These are phyloP conservation scores for Hemiprocne comata DNA, from an alignment of 2,113 vertebrate genomes.

Conservation along the genomic window DNA sequence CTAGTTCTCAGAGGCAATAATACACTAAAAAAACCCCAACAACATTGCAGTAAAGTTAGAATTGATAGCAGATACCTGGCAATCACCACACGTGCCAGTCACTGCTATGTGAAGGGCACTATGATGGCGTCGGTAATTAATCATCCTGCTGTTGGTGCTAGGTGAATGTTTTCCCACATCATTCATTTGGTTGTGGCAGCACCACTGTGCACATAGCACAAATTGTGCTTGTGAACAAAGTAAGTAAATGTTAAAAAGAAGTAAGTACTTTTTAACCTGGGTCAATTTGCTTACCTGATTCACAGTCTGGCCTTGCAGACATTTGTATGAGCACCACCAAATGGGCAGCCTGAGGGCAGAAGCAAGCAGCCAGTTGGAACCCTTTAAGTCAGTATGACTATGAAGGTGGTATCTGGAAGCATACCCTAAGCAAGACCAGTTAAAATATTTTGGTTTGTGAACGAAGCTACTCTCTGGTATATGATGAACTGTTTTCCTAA, in stretches of 20 bases:
- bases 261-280: background rate
- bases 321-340: background rate
- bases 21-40: rapidly evolving
- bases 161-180: background rate
- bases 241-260: background rate
- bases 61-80: background rate
- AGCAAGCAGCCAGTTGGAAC: background rate
- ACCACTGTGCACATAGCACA: background rate
- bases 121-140: background rate
- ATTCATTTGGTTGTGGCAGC: background rate
- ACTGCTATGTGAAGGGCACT: background rate
- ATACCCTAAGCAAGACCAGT: background rate
- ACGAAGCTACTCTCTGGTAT: background rate
- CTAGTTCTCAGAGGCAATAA: background rate
- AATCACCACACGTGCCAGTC: background rate
- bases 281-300: background rate
- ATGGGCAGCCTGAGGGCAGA: slow-evolving; percentile 9
- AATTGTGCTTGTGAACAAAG: background rate
- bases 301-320: background rate
- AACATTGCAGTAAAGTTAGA: background rate
- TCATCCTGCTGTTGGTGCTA: background rate
- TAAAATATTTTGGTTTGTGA: background rate
- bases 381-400: background rate
- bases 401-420: background rate
- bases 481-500: background rate